Base-by-base conservation (phyloP, 2,113 vertebrate species). In the Campylomormyrus tamandua region DNA sequence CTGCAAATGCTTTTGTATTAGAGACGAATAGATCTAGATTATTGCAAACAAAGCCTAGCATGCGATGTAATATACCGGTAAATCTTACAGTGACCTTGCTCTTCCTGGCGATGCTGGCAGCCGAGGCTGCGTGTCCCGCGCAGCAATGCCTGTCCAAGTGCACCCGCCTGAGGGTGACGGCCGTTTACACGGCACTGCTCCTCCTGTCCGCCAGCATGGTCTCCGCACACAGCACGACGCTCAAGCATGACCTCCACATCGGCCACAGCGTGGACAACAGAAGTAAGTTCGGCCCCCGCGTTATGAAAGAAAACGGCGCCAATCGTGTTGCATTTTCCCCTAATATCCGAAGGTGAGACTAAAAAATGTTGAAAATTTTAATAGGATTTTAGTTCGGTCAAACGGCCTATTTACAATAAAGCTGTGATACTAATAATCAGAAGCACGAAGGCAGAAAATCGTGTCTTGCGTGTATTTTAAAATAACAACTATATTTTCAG, bases 251-350 rank as follows among this genome's bases (percentile, higher is more conserved):
- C 91, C 96, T 97, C 93, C 97, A 97, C 93, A 97, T 95, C 31
- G 94, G 96, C 86, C 96, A 96, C 92, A 97, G 97, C 74, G 96
- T 97, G 88, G 97, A 97, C 94, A 97, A 97, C 93, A 97, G 97
- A 96, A 98, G 97, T 98, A 96, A 96, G 97, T 53, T 56, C 92
- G 90, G 3, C n/a, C 62, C 52, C 58, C 31, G 5, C 1, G n/a
- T 70, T 70, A 31, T 31, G 62, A 70, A 13, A 11, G 9, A 31
- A 31, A 31, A 11, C 62, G 0, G n/a, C 58, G n/a, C 58, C 24
- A 10, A 3, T 31, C 62, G 3, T 27, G n/a, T 31, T 66, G 8
- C 1, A 3, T 11, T 11, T 15, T 6, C 8, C 17, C 1, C 24
- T 35, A 17, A 24, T 9, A 15, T 77, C 70, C 13, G 11, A 24